These are phyloP conservation scores for Neotragus moschatus DNA, from an alignment of 2,113 vertebrate genomes.

Conservation along the genomic window DNA sequence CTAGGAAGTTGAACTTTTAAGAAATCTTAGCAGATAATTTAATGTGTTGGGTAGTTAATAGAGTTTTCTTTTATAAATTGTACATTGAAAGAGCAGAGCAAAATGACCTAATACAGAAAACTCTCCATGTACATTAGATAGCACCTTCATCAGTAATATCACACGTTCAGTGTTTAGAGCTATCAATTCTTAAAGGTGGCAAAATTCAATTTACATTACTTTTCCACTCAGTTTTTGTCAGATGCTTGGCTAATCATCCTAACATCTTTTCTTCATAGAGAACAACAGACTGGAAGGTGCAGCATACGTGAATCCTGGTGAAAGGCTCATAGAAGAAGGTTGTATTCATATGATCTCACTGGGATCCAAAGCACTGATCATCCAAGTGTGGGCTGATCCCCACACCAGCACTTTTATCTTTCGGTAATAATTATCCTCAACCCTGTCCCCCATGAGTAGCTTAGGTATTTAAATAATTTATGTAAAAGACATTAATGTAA, in stretches of 20 bases:
- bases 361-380: slow-evolving; percentile 96
- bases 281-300: slow-evolving; percentile 71
- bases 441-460: background rate
- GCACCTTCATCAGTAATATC: background rate
- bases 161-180: background rate
- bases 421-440: slow-evolving; percentile 82
- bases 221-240: background rate
- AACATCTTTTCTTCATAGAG: slow-evolving; percentile 79
- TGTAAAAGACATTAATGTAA: background rate
- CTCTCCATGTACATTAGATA: background rate
- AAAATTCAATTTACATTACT: background rate
- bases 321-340: slow-evolving; percentile 84
- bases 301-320: slow-evolving; percentile 77
- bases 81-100: background rate
- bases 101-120: background rate
- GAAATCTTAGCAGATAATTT: background rate
- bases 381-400: slow-evolving; percentile 95
- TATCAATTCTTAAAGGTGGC: background rate
- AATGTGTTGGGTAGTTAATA: background rate
- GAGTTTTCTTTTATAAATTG: background rate
- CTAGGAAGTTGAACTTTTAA: background rate
- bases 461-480: background rate
- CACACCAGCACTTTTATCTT: slow-evolving; percentile 88
- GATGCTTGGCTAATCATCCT: background rate
- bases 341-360: slow-evolving; percentile 92